Evolutionary conservation across 23 tunicate genomes (phyloP), one percentile per base, ranked within the genome.

Genomic region (Phallusia fumigata): DNA sequence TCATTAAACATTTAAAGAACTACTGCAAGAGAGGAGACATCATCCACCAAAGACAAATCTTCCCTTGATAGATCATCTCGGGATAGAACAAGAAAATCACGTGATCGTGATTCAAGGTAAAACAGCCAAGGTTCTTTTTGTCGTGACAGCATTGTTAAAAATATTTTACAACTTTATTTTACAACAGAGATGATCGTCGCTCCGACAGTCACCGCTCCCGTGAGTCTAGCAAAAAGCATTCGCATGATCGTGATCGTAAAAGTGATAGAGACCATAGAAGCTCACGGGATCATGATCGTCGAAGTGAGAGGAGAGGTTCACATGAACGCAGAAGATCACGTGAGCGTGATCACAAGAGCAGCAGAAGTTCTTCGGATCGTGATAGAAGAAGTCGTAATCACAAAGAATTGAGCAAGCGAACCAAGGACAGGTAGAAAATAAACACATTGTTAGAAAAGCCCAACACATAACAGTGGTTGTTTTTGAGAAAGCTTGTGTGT

Each of bases 321-420:
- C 84, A 86, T 35, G 97, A 92, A 64, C 81, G 97, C 51, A 80
- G 80, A 52, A 74, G 82, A 36, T 92, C 97, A 11, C 85, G 97
- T 0, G 90, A 84, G n/a, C 90, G 90, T 44, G 82, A 81, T 34
- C 53, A 85, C 18, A 84, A 76, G 21, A 36, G 87, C 18, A 77
- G 85, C 10, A 34, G 86, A 74, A 82, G 72, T 13, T 58, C 69
- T 6, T 58, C 69, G 3, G 81, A 77, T 28, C 78, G 88, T 44
- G 93, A 74, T 69, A 75, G 33, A 81, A 83, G 77, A 79, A 89
- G 84, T 35, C 85, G 40, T 26, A 84, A 86, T 30, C 76, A 82
- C 19, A 86, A 79, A 49, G 90, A 91, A 24, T 78, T 51, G 31
- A 86, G 89, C 35, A 80, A 76, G 52, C 47, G 80, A 15, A 58